phyloP scores from a whole-genome alignment of 2,113 vertebrate species.

The Orthochromis malagaraziensis region DNA sequence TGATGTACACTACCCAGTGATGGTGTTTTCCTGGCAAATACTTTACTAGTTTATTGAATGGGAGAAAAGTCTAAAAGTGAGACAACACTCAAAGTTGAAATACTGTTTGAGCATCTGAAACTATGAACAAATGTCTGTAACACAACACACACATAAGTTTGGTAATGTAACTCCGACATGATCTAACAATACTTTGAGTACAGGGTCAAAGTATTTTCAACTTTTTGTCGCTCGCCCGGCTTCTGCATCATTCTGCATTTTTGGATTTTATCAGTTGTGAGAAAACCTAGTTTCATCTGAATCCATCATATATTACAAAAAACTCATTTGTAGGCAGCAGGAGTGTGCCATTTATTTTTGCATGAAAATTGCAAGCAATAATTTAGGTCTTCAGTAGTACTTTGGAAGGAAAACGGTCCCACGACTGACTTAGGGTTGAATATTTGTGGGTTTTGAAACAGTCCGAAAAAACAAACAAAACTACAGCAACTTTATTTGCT shows the following conservation, averaged over 20 bases:
- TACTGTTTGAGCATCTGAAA: not conserved
- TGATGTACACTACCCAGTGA: not conserved
- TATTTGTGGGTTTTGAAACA: not conserved
- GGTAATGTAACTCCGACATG: not conserved
- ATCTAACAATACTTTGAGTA: not conserved
- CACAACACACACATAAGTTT: not conserved
- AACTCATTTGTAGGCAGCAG: not conserved
- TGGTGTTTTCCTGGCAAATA: not conserved
- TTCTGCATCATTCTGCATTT: not conserved
- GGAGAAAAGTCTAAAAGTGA: not conserved
- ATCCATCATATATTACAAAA: not conserved
- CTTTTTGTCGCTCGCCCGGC: rapidly evolving
- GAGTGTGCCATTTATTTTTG: not conserved
- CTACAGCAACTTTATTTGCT: not conserved
- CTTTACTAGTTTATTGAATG: not conserved
- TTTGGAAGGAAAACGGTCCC: not conserved
- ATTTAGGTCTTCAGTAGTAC: not conserved
- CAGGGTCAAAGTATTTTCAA: not conserved
- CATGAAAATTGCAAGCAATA: not conserved
- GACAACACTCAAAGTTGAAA: not conserved
- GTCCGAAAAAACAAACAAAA: not conserved
- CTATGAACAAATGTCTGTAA: not conserved
- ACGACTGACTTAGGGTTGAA: not conserved
- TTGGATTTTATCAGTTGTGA: not conserved
- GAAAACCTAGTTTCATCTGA: not conserved